phyloP scores from a whole-genome alignment of 2,113 vertebrate species.

The Mormyrus lacerda region DNA sequence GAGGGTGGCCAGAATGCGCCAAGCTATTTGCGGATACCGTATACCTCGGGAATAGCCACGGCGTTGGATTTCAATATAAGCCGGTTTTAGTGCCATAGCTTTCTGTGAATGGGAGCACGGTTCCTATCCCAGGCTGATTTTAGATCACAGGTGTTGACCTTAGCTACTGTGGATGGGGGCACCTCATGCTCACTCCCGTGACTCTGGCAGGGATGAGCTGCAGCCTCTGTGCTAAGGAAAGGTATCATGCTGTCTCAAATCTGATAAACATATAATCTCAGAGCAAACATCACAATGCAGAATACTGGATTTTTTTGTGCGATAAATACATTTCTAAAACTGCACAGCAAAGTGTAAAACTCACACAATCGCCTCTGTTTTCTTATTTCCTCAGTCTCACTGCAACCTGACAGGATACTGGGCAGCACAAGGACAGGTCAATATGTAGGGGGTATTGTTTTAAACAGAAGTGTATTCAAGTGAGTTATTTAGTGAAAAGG shows the following conservation, averaged over 20 bases:
- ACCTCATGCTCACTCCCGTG: slow-evolving; percentile 51
- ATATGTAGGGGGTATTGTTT: background rate
- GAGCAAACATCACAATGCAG: background rate
- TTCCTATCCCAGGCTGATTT: slow-evolving; percentile 61
- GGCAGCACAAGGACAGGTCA: background rate
- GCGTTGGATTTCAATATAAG: slow-evolving; percentile 65
- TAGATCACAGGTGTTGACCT: slow-evolving; percentile 76
- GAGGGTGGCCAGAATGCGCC: slow-evolving; percentile 37
- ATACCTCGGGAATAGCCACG: slow-evolving; percentile 60
- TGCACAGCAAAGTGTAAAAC: background rate
- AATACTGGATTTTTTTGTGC: background rate
- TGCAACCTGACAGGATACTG: background rate
- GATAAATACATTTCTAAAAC: background rate
- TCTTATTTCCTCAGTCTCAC: background rate
- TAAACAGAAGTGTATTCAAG: background rate
- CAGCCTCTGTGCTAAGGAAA: background rate
- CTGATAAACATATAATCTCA: background rate
- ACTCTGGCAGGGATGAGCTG: slow-evolving; percentile 34
- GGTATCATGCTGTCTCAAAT: no score
- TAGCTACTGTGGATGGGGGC: slow-evolving; percentile 40
- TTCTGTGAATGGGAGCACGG: slow-evolving; percentile 67
- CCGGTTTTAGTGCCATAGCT: slow-evolving; percentile 57
- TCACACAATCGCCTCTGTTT: background rate
- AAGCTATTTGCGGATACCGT: slow-evolving; percentile 61
- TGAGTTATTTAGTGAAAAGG: background rate